Conservation (phyloP, 2,888 invertebrate genomes). For the Neuroscelio doddi region DNA sequence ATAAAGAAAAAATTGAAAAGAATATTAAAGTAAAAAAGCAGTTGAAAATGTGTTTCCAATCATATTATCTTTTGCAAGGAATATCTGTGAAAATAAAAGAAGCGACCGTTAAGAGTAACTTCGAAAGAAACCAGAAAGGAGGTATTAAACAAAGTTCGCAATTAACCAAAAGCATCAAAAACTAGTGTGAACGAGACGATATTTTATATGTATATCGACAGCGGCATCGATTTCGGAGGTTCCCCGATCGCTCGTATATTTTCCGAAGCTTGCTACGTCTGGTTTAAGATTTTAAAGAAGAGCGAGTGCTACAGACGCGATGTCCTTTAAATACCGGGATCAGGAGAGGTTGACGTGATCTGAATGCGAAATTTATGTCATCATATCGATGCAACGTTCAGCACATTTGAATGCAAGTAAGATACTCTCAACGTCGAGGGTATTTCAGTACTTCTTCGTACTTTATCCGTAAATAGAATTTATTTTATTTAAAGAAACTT, state of each 20-base stretch:
- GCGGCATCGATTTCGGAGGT: slow-evolving; percentile 18
- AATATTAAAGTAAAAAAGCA: background rate
- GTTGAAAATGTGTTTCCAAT: background rate
- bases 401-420: slow-evolving; percentile 28
- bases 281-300: slow-evolving; percentile 37
- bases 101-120: no score
- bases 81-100: no score
- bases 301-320: slow-evolving; percentile 27
- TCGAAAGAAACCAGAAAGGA: no score
- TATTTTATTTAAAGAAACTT: no score
- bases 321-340: slow-evolving; percentile 37
- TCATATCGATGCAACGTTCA: slow-evolving; percentile 33
- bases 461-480: no score
- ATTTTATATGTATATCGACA: slow-evolving; percentile 20
- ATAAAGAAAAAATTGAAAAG: background rate
- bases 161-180: slow-evolving; percentile 52
- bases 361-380: slow-evolving; percentile 33
- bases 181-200: slow-evolving; percentile 42
- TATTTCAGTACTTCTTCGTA: background rate
- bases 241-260: slow-evolving; percentile 11
- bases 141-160: slow-evolving; percentile 24
- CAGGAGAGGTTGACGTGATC: slow-evolving; percentile 29
- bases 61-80: background rate
- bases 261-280: slow-evolving; percentile 8
- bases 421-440: background rate